These are phyloP conservation scores for Plebejus argus DNA, from an alignment of 2,888 invertebrate genomes.

Conservation along the genomic window DNA sequence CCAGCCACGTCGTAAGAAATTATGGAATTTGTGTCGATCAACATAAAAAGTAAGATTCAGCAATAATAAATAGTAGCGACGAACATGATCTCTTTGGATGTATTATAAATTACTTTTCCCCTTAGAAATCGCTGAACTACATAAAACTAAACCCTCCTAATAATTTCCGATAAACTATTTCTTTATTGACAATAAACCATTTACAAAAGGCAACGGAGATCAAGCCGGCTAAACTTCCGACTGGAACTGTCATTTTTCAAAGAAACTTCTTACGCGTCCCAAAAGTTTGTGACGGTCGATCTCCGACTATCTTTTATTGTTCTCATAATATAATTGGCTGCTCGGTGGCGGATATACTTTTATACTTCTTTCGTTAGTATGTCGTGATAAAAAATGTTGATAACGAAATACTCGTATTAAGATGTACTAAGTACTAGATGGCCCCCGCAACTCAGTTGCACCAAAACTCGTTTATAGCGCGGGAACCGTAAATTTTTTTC, in stretches of 20 bases:
- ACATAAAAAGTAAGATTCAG: neutral
- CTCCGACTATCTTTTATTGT: neutral
- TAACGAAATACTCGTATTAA: too few relatives aligned
- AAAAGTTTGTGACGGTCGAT: conserved; percentile 14
- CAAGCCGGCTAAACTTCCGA: neutral
- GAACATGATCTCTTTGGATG: neutral
- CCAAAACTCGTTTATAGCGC: too few relatives aligned
- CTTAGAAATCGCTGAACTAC: neutral
- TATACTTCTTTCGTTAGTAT: too few relatives aligned
- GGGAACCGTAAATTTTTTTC: too few relatives aligned
- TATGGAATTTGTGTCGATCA: neutral
- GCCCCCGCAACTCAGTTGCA: too few relatives aligned
- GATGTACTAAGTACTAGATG: too few relatives aligned
- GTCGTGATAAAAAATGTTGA: too few relatives aligned
- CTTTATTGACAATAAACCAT: conserved; percentile 16
- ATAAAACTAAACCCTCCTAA: neutral
- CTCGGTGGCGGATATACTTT: neutral
- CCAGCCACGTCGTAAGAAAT: neutral
- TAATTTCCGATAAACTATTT: conserved; percentile 3
- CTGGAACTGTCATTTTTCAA: neutral
- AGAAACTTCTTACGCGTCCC: neutral
- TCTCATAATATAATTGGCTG: neutral
- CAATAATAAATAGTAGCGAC: neutral
- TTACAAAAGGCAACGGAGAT: conserved; percentile 15
- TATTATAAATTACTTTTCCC: neutral